phyloP scores from a whole-genome alignment of 37 sponge, comb jelly and placozoan species.

The Agelas oroides region DNA sequence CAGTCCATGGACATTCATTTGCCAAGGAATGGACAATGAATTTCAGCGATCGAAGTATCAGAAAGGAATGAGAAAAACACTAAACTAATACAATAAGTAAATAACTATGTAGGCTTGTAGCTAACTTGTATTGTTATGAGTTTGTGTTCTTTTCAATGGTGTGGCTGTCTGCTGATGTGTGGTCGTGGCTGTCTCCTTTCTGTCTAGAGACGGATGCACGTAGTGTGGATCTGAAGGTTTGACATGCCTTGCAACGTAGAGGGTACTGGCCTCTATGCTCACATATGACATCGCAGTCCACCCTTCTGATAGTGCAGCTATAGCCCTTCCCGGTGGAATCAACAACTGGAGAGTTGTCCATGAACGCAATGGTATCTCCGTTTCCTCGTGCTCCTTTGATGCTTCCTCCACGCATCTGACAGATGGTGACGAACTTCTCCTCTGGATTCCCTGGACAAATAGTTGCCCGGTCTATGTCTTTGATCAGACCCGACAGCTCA shows the following conservation, averaged over 20 bases:
- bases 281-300: conserved; percentile 20
- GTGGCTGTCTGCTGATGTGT: too few species aligned
- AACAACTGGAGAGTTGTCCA: neutral
- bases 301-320: conserved; percentile 12
- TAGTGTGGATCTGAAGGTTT: too few species aligned
- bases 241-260: conserved; percentile 8
- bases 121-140: too few species aligned
- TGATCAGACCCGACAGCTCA: neutral
- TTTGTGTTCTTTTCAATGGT: too few species aligned
- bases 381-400: conserved; percentile 7
- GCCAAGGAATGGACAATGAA: too few species aligned
- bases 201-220: too few species aligned
- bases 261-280: neutral
- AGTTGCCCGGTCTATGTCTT: conserved; percentile 1
- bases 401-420: neutral
- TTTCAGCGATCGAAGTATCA: too few species aligned
- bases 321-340: neutral
- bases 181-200: too few species aligned
- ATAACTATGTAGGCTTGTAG: too few species aligned
- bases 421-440: conserved; percentile 1
- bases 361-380: conserved; percentile 19
- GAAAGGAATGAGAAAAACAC: too few species aligned
- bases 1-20: too few species aligned
- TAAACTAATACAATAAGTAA: too few species aligned
- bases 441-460: conserved; percentile 40